phyloP scores from a whole-genome alignment of 1,140 invertebrate genomes.

The Monomorium pharaonis region DNA sequence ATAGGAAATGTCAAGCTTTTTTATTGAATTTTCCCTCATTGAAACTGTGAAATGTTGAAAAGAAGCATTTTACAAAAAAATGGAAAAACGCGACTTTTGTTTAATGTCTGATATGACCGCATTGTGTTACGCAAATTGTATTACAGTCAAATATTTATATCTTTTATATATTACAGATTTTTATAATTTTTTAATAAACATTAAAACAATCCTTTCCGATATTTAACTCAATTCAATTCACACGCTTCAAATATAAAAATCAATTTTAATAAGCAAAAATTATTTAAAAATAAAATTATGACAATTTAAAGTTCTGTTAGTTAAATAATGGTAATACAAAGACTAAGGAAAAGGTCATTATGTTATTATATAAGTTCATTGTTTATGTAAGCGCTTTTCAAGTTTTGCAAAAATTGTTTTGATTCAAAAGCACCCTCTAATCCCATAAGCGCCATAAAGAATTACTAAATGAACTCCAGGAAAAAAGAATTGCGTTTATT shows the following conservation, averaged over 20 bases:
- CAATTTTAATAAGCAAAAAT: background rate
- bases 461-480: background rate
- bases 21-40: background rate
- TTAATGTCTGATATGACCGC: background rate
- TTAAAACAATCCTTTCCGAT: background rate
- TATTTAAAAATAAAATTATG: background rate
- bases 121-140: background rate
- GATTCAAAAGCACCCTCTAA: background rate
- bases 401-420: background rate
- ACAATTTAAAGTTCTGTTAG: background rate
- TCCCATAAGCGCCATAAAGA: background rate
- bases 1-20: background rate
- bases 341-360: background rate
- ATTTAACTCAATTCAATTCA: background rate
- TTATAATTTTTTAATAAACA: background rate
- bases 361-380: background rate
- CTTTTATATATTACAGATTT: background rate
- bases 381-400: background rate
- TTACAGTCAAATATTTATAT: background rate
- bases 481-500: background rate
- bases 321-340: background rate
- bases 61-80: background rate
- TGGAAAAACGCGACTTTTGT: background rate
- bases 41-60: slow-evolving; percentile 17
- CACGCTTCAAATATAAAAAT: background rate